Base-by-base conservation (phyloP, 1,140 invertebrate species). In the Calliphora vicina region DNA sequence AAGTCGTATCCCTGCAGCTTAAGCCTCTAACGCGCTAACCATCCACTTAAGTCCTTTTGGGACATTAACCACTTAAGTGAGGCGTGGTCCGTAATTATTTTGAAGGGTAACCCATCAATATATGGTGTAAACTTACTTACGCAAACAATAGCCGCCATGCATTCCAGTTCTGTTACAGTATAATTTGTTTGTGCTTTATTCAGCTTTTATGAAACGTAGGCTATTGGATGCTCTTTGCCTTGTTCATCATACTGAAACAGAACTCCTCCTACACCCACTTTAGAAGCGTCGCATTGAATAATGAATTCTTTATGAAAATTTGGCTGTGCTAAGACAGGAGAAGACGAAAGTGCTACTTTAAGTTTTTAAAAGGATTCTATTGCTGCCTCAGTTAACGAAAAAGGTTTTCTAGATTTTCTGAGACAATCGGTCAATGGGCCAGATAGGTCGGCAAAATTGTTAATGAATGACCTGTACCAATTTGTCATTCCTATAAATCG, bases 381-480 rank as follows among this genome's bases (percentile, higher is more conserved):
- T 57, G 83, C 80, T 6, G 74, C 83, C 23, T 23, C 12, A 6
- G 27, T 81, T 35, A 27, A 83, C 17, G 35, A 6, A 61, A 83
- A 83, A 13, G 9, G 25, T 57, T 67, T 45, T 50, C 61, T 80
- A 71, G 12, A 80, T 42, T 15, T 20, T 15, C 26, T 72, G 74
- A 29, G 86, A 87, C 1, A 91, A 72, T 3, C 91, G 88, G 10
- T 81, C 80, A 85, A 23, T 2, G 8, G 29, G 2, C 29, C 12
- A 72, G 74, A n/a, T 15, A 13, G 74, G 3, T 45, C 82, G 0
- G 90, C 85, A 82, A 89, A 91, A 50, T 90, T 84, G 0, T 82
- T 61, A 1, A 91, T 85, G 80, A 91, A 91, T 0, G 85, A 20
- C 0, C 89, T 82, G 71, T 91, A 91, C 89, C 89, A 91, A 0